phyloP scores from a whole-genome alignment of 2,888 invertebrate species.

The Empis livida region DNA sequence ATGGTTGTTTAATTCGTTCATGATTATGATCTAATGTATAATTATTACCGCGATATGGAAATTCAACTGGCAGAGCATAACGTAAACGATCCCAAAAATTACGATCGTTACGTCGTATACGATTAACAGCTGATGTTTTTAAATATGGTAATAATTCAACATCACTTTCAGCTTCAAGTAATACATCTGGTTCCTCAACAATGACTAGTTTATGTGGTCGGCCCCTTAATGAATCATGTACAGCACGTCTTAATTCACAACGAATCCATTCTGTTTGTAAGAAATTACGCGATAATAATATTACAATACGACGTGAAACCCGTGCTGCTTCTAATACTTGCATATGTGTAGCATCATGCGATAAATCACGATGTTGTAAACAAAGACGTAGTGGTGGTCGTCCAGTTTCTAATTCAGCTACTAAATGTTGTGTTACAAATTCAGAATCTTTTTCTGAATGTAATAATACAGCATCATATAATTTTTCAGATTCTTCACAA shows the following conservation, averaged over 20 bases:
- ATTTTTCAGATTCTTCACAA: slow-evolving; percentile 69
- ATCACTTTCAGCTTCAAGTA: slow-evolving; percentile 74
- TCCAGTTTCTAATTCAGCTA: slow-evolving; percentile 74
- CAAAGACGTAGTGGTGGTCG: slow-evolving; percentile 64
- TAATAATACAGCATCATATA: slow-evolving; percentile 85
- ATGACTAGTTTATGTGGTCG: slow-evolving; percentile 78
- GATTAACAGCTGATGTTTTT: slow-evolving; percentile 60
- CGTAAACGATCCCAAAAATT: slow-evolving; percentile 88
- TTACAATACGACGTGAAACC: slow-evolving; percentile 72
- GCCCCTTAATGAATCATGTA: slow-evolving; percentile 78
- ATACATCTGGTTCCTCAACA: slow-evolving; percentile 71
- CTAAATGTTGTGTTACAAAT: slow-evolving; percentile 71
- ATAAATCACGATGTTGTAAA: slow-evolving; percentile 76
- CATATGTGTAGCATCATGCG: slow-evolving; percentile 48
- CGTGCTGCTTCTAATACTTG: slow-evolving; percentile 72
- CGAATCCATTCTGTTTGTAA: slow-evolving; percentile 89
- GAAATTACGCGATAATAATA: slow-evolving; percentile 80
- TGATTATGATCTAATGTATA: slow-evolving; percentile 58
- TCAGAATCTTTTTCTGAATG: slow-evolving; percentile 88
- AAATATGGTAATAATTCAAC: slow-evolving; percentile 80
- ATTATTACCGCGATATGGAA: slow-evolving; percentile 74
- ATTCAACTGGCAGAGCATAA: slow-evolving; percentile 69
- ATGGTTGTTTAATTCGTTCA: slow-evolving; percentile 34
- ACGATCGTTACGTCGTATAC: slow-evolving; percentile 76
- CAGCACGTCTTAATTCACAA: slow-evolving; percentile 77